These are phyloP conservation scores for Recurvirostra avosetta DNA, from an alignment of 2,113 vertebrate genomes.

Conservation along the genomic window DNA sequence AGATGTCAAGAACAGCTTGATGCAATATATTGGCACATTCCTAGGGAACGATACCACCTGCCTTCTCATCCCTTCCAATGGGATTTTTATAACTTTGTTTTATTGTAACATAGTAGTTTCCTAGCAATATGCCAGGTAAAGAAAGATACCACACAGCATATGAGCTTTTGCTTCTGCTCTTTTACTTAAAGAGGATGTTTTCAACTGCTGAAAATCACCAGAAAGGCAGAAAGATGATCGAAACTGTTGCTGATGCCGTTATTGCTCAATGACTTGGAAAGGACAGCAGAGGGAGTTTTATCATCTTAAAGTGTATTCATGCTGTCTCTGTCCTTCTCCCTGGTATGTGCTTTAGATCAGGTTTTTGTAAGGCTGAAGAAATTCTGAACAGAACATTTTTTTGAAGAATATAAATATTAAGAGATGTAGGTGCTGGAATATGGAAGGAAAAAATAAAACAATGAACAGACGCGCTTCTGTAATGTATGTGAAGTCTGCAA, in stretches of 20 bases:
- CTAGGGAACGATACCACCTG: neutral
- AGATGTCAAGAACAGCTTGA: neutral
- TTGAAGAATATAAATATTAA: neutral
- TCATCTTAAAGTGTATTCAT: neutral
- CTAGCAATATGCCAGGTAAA: neutral
- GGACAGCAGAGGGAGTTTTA: constrained; percentile 66
- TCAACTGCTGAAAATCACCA: neutral
- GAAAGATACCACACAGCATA: neutral
- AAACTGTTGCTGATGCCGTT: neutral
- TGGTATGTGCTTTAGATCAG: neutral
- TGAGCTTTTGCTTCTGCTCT: neutral
- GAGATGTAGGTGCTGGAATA: neutral
- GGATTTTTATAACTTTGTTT: neutral
- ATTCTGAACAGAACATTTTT: neutral
- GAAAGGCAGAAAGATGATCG: neutral
- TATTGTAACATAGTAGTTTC: neutral
- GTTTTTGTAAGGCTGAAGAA: neutral
- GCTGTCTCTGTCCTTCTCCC: neutral
- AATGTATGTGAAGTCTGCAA: constrained; percentile 8
- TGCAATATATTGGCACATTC: neutral
- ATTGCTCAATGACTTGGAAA: constrained; percentile 52
- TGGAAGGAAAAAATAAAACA: neutral
- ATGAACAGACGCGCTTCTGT: neutral
- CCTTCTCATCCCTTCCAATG: neutral
- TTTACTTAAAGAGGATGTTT: neutral